Base-by-base conservation (phyloP, 2,113 vertebrate genomes). In the Nyctibius bracteatus region DNA sequence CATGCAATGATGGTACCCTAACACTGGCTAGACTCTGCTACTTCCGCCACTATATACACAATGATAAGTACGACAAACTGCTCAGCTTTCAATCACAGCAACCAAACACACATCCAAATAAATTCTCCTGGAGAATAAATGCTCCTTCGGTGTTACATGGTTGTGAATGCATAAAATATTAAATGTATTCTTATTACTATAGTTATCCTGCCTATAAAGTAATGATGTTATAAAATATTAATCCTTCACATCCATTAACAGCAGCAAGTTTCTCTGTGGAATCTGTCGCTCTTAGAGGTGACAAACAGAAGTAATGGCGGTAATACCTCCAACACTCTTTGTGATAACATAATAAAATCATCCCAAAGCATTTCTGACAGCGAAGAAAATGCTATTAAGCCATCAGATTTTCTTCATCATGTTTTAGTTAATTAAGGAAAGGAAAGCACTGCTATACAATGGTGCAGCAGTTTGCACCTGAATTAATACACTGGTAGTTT, bases 351-450 rank as follows among this genome's bases (percentile, higher is more conserved):
- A 62, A 55, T 68, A 37, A 84, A 90, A 66, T n/a, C 52, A 39
- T 75, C 49, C 43, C 70, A 54, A 5, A 79, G 81, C 49, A 5
- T 58, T 94, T 77, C 70, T 92, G 86, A 67, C 80, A 52, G 68
- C 15, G 37, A 43, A 49, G 54, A 83, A 80, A 84, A 84, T 80
- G 65, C 65, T 87, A 66, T 66, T 68, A 66, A 94, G 57, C 52
- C 73, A 19, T 85, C 81, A 80, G 77, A 68, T 46, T 91, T 77
- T 73, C 78, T 75, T 87, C 37, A 41, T 85, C 4, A 6, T 33
- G 41, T 89, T 89, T 84, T 62, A 85, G 73, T 94, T 96, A 95
- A 94, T 94, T 81, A 94, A 91, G 49, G 72, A 62, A 66, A 52
- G 43, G 49, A 65, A 79, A 66, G 65, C 57, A 15, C 35, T 59